Conservation (phyloP, 2,113 vertebrate species). For the Centropus unirufus region DNA sequence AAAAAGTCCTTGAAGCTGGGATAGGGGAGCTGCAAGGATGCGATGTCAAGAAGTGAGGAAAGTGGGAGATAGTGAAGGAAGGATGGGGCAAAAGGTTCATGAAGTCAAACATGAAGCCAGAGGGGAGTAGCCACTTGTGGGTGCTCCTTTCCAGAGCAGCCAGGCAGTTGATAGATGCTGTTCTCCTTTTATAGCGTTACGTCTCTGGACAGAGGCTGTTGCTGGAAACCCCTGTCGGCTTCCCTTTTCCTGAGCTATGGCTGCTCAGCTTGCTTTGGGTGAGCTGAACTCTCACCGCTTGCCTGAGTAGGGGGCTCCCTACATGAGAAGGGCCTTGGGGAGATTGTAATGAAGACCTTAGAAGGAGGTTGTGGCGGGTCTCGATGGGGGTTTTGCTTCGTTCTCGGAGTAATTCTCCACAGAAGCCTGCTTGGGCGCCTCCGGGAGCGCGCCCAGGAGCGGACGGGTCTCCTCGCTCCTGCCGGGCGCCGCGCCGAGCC, state of each 20-base stretch:
- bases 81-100: background rate
- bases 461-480: too few relatives aligned
- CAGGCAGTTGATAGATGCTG: background rate
- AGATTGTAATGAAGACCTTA: background rate
- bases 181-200: background rate
- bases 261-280: background rate
- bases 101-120: background rate
- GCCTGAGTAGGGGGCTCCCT: background rate
- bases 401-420: background rate
- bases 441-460: too few relatives aligned
- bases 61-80: background rate
- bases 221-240: background rate
- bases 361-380: background rate
- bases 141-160: background rate
- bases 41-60: background rate
- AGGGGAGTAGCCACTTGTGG: background rate
- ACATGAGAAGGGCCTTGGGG: background rate
- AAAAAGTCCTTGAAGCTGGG: background rate
- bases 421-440: background rate
- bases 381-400: background rate
- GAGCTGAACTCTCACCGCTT: background rate
- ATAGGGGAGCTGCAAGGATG: background rate
- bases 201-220: background rate
- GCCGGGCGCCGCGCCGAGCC: too few relatives aligned
- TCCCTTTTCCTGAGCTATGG: background rate